Evolutionary conservation across 2,797 vertebrate species (phyloP).

Genomic region (Pseudochaenichthys georgianus): DNA sequence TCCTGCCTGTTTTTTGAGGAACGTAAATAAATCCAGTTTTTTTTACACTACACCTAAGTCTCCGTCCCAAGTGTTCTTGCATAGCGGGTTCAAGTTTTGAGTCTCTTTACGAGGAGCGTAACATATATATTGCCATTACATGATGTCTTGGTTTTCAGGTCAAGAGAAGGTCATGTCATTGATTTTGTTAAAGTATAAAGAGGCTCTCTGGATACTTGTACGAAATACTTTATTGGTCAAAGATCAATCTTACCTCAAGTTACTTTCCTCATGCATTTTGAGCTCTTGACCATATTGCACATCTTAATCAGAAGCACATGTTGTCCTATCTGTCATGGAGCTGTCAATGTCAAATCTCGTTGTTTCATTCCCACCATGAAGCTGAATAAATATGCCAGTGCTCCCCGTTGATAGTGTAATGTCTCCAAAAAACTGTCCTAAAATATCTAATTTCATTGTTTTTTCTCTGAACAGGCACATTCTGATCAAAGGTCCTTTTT

Average conservation of each 20-base stretch:
- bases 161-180: background rate
- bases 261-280: background rate
- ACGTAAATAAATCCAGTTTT: too few relatives aligned
- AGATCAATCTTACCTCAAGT: background rate
- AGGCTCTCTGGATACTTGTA: background rate
- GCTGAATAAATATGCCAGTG: background rate
- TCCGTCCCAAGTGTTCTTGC: too few relatives aligned
- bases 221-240: background rate
- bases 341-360: background rate
- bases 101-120: too few relatives aligned
- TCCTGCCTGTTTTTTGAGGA: too few relatives aligned
- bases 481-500: slow-evolving; percentile 20
- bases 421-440: background rate
- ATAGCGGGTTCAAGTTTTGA: too few relatives aligned
- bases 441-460: background rate
- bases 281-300: background rate
- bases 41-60: too few relatives aligned
- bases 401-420: background rate
- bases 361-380: background rate
- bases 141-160: background rate
- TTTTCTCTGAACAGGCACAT: slow-evolving; percentile 17
- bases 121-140: too few relatives aligned
- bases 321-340: background rate
- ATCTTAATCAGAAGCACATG: background rate
- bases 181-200: background rate